Percentiles rank a stretch among this genome's conserved stretches.
These are phyloP conservation scores for Edolisoma coerulescens DNA, from an alignment of 2,113 vertebrate species.

Conservation along the genomic window DNA sequence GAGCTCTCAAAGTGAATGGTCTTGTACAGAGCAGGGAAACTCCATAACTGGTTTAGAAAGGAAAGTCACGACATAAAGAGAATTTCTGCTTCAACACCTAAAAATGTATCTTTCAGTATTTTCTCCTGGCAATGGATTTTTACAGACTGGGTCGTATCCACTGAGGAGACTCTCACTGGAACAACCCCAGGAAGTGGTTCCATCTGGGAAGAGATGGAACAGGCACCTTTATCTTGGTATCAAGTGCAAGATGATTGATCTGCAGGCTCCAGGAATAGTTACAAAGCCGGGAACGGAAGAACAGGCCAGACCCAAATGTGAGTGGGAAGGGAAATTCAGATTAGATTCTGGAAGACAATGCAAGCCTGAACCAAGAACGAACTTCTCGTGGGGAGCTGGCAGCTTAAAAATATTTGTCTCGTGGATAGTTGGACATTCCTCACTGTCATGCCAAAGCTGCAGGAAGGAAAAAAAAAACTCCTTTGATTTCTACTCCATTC, in stretches of 20 bases:
- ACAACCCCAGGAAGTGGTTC: not conserved
- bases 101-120: rapidly evolving
- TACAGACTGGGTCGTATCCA: not conserved
- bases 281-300: slow-evolving; percentile 44
- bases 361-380: slow-evolving; percentile 2
- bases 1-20: not conserved
- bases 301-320: not conserved
- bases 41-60: not conserved
- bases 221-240: slow-evolving; percentile 4
- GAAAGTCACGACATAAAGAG: rapidly evolving
- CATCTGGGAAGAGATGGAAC: not conserved
- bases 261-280: slow-evolving; percentile 30
- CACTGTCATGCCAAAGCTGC: not conserved
- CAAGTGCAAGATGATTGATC: slow-evolving; percentile 35
- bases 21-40: rapidly evolving
- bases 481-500: not conserved
- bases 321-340: slow-evolving; percentile 52
- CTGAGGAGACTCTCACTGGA: not conserved
- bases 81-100: not conserved
- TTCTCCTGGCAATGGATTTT: not conserved
- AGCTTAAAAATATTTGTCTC: slow-evolving; percentile 22
- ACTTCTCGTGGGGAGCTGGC: not conserved
- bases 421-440: not conserved
- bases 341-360: slow-evolving; percentile 56
- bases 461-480: not conserved